Percentiles rank a stretch among this genome's conserved stretches.
Conservation (phyloP, 2,113 vertebrate species). For the Bos indicus region DNA sequence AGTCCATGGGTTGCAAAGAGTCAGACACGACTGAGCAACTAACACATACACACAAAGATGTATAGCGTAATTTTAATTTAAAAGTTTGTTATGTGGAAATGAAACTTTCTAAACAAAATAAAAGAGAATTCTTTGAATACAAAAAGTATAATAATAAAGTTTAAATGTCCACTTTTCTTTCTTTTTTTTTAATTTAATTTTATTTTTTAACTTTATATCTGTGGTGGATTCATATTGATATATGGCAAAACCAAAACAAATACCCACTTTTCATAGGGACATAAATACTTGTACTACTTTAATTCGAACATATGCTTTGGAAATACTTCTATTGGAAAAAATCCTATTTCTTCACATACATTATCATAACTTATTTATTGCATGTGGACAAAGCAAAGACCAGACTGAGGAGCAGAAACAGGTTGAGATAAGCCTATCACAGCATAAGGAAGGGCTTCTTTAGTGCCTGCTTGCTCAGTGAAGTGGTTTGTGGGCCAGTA, state of each 20-base stretch:
- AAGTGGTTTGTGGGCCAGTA: not conserved
- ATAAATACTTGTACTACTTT: not conserved
- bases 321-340: not conserved
- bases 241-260: too few relatives aligned
- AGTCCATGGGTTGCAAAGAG: not conserved
- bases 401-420: not conserved
- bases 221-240: too few relatives aligned
- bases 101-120: not conserved
- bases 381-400: not conserved
- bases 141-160: not conserved
- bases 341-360: not conserved
- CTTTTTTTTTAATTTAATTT: too few relatives aligned
- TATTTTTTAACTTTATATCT: too few relatives aligned
- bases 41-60: not conserved
- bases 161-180: not conserved
- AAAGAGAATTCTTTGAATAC: not conserved
- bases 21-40: not conserved
- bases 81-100: not conserved
- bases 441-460: not conserved
- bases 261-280: not conserved
- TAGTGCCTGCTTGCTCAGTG: not conserved
- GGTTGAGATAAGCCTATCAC: not conserved
- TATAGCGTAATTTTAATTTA: not conserved
- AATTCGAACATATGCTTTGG: not conserved
- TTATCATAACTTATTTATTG: not conserved